Percentiles rank a stretch among this genome's conserved stretches.
phyloP scores from a whole-genome alignment of 2,113 vertebrate genomes.

The Crotalus helleri region DNA sequence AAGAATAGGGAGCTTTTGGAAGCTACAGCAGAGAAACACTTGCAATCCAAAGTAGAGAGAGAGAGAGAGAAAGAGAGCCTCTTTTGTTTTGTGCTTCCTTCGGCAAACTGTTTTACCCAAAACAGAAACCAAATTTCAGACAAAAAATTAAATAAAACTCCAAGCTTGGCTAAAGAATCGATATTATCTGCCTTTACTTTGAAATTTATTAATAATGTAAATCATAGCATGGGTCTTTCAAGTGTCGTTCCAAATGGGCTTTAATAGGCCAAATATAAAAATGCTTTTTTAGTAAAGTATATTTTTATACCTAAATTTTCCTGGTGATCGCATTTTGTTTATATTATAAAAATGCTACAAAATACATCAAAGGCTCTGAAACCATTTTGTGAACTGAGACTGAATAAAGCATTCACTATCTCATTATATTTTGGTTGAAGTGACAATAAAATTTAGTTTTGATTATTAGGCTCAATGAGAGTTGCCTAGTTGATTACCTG shows the following conservation, averaged over 20 bases:
- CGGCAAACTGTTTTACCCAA: slow-evolving; percentile 62
- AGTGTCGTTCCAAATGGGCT: fast-evolving
- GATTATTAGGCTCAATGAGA: neutral
- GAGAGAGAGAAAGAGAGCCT: slow-evolving; percentile 39
- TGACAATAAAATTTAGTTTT: slow-evolving; percentile 16
- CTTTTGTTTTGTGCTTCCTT: slow-evolving; percentile 68
- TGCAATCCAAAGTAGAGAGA: slow-evolving; percentile 48
- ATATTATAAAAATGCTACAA: neutral
- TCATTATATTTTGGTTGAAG: neutral
- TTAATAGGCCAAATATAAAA: neutral
- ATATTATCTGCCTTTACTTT: slow-evolving; percentile 33
- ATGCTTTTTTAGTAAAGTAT: neutral
- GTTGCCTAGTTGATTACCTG: neutral
- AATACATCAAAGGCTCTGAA: neutral
- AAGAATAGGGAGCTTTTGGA: slow-evolving; percentile 70
- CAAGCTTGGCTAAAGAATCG: slow-evolving; percentile 55
- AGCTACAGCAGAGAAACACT: slow-evolving; percentile 65
- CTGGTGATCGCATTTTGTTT: too few relatives aligned
- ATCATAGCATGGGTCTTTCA: slow-evolving; percentile 26
- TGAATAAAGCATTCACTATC: neutral
- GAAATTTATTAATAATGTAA: slow-evolving; percentile 30
- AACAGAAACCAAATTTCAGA: slow-evolving; percentile 65
- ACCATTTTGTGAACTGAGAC: slow-evolving; percentile 12
- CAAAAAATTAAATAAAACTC: slow-evolving; percentile 47
- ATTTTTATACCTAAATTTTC: too few relatives aligned